A percentile compares a stretch with the other conserved stretches of the same genome.
Evolutionary conservation across 2,113 vertebrate species (phyloP).

Genomic region (Peromyscus polionotus): DNA sequence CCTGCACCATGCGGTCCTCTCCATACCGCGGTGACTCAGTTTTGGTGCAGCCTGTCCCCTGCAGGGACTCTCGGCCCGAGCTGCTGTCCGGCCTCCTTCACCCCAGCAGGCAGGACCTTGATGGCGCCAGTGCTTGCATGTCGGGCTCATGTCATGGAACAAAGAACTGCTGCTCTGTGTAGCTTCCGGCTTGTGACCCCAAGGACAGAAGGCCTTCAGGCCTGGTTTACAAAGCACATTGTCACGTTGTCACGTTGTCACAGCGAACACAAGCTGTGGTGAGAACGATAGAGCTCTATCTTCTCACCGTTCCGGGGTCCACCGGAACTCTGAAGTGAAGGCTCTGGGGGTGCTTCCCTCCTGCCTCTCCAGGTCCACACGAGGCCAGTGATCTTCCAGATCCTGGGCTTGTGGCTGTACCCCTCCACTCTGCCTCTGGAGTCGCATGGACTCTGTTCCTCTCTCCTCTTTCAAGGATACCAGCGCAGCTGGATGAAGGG

Average conservation of each 20-base stretch:
- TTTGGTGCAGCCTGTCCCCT: not conserved
- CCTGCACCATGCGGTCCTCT: not conserved
- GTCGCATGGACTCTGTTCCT: not conserved
- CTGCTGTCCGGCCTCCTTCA: not conserved
- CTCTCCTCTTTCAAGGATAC: not conserved
- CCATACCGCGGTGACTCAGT: fast-evolving
- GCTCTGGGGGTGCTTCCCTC: not conserved
- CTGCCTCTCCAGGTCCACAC: not conserved
- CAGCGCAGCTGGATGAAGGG: not conserved
- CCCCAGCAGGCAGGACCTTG: not conserved
- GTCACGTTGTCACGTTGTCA: fast-evolving
- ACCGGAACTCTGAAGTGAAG: not conserved
- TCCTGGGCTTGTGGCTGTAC: not conserved
- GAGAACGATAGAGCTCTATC: not conserved
- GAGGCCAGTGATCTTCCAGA: not conserved
- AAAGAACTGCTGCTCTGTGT: not conserved
- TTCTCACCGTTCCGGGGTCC: not conserved
- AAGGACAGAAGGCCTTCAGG: not conserved
- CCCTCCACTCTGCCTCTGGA: not conserved
- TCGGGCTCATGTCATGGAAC: not conserved
- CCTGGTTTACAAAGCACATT: not conserved
- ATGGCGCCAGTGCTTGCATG: not conserved
- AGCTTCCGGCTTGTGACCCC: not conserved
- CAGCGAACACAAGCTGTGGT: not conserved
- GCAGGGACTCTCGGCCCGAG: not conserved